Conservation (phyloP, 2,113 vertebrate genomes). For the Ciconia stormi region DNA sequence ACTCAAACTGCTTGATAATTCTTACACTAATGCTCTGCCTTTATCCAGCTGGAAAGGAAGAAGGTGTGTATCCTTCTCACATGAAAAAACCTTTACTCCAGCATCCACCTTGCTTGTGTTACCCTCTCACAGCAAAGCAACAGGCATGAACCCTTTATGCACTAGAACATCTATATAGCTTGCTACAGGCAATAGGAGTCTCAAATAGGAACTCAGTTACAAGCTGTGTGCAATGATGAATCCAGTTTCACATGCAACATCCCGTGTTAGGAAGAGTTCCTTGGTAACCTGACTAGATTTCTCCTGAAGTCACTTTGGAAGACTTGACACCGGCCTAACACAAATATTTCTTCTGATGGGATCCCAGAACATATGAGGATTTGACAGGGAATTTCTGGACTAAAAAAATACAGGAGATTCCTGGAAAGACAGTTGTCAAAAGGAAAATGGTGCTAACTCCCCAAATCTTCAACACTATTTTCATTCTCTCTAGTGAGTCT, state of each 20-base stretch:
- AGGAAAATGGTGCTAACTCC: neutral
- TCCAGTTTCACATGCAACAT: neutral
- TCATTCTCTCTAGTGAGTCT: neutral
- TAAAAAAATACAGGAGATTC: neutral
- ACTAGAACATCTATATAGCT: neutral
- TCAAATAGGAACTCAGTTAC: neutral
- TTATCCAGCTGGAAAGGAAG: neutral
- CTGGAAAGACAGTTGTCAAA: neutral
- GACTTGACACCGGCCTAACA: neutral
- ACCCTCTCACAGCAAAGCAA: neutral
- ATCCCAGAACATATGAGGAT: neutral
- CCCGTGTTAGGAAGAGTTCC: neutral
- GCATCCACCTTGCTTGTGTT: neutral
- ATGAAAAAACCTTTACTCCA: neutral
- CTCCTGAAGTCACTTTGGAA: neutral
- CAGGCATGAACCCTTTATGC: neutral
- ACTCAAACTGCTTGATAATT: neutral
- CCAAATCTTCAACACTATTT: neutral
- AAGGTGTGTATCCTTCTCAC: neutral
- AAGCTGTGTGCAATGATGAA: fast-evolving
- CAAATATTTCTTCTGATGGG: neutral
- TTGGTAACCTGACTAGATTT: neutral
- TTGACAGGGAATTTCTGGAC: neutral
- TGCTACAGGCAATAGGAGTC: neutral
- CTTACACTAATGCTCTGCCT: neutral